Conservation (phyloP, 2,888 invertebrate species). For the Meliscaeva auricollis region DNA sequence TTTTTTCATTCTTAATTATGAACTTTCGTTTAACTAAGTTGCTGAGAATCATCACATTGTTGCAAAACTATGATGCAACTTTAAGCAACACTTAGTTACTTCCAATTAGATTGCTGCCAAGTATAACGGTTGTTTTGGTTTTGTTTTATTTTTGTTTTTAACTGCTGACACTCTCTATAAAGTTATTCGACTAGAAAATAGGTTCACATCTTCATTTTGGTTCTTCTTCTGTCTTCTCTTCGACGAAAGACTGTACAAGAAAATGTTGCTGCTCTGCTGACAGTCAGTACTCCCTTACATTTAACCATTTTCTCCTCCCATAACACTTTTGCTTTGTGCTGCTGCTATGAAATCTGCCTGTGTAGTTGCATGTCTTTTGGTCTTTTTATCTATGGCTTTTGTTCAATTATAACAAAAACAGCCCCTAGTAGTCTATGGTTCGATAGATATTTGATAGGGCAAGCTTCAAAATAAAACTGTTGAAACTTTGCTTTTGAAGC, state of each 20-base stretch:
- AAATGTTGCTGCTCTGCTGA: too few relatives aligned
- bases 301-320: neutral
- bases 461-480: constrained; percentile 59
- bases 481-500: constrained; percentile 60
- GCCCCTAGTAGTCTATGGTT: constrained; percentile 42
- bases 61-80: constrained; percentile 37
- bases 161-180: constrained; percentile 55
- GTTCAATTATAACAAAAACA: constrained; percentile 71
- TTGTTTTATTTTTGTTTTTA: constrained; percentile 39
- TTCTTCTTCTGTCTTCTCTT: constrained; percentile 1
- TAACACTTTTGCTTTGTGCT: too few relatives aligned
- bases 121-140: constrained; percentile 23
- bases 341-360: neutral
- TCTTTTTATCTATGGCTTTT: constrained; percentile 40
- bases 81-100: constrained; percentile 50
- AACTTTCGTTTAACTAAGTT: constrained; percentile 39
- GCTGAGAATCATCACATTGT: constrained; percentile 36
- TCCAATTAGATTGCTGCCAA: constrained; percentile 43
- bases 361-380: neutral
- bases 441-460: constrained; percentile 65
- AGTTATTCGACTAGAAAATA: constrained; percentile 58
- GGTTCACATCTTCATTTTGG: constrained; percentile 30
- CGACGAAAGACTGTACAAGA: constrained; percentile 33
- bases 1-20: neutral
- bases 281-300: constrained; percentile 45